Base-by-base conservation (phyloP, 2,797 vertebrate genomes). In the Gallinago solitaria region DNA sequence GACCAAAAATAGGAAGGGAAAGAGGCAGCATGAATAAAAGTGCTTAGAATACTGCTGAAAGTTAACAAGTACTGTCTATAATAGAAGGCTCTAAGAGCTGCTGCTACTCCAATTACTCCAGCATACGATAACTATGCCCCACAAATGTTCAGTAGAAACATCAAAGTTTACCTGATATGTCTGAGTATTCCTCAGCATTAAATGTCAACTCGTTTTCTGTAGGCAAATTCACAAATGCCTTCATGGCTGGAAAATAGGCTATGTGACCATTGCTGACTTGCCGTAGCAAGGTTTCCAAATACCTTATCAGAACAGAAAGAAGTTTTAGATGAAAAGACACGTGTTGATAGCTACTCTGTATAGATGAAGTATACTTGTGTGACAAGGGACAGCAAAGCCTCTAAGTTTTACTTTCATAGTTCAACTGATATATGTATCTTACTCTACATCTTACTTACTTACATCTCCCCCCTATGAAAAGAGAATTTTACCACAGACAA, bases 211-310 rank as follows among this genome's bases (percentile, higher is more conserved):
- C 99, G 90, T 99, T 99, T 97, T 99, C 99, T 5, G 99, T 99
- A 71, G 99, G 99, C 94, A 99, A 98, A 95, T 99, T 99, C 95
- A 99, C 99, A 73, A 99, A 99, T 43, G 99, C 99, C 97, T 99
- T 99, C 99, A 99, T 99, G 78, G 99, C 99, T 24, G 99, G 99
- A 93, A 99, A 99, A 97, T 99, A 99, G 77, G 99, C 99, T 96
- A 99, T 99, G 97, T 99, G 99, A 64, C 99, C 99, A 80, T 99
- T 99, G 97, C 99, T 99, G 95, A 99, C 99, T 98, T 99, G 99
- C 56, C 99, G 98, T 89, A 99, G 98, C 97, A 99, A 98, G 48
- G 99, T 99, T 98, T 99, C 99, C 98, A 99, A 97, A 97, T 99
- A 99, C 99, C 99, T 99, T 57, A 81, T 37, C 35, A 95, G 78